Evolutionary conservation across 2,888 invertebrate genomes (phyloP), one percentile per base, ranked within the genome.

Genomic region (Morpho deidamia): DNA sequence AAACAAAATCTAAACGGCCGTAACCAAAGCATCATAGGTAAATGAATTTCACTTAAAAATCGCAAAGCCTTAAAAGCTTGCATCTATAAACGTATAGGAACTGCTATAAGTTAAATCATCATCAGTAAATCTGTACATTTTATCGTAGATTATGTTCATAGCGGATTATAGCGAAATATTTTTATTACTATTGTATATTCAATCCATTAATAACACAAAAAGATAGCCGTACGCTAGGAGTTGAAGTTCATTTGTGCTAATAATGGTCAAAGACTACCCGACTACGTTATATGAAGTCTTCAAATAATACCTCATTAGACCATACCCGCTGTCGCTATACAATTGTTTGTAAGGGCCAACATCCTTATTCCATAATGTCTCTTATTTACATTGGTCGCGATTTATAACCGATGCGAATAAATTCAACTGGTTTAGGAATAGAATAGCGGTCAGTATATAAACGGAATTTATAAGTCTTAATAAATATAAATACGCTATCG

Each of bases 281-380:
- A 68, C 41, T 70, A 71, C 68, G 64, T 70, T 69, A 68, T 68
- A 66, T 62, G 68, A 66, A 77, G 71, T 71, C 65, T 64, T 66
- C 70, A 71, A 70, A 82, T 83, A 84, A 86, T 84, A 74, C 78
- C 81, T 86, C 85, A 84, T 86, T 85, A 86, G 78, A 69, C 80
- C 82, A 78, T 79, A 80, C 76, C 70, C 70, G 80, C 49, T 72
- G 71, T 71, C 71, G 70, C 71, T 69, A 62, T 62, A 66, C 72
- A 65, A 62, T 78, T 76, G 84, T 86, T 86, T 84, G 53, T 56
- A 51, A 41, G 49, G 46, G 50, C 38, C 37, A 35, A 33, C 44
- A 32, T 11, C 23, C 32, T 48, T 45, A 50, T 55, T 55, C 52
- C 45, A 46, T 49, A 55, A 51, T 46, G 48, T 51, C 35, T 35